Conservation (phyloP, 2,113 vertebrate genomes). For the Chaenogobius annularis region DNA sequence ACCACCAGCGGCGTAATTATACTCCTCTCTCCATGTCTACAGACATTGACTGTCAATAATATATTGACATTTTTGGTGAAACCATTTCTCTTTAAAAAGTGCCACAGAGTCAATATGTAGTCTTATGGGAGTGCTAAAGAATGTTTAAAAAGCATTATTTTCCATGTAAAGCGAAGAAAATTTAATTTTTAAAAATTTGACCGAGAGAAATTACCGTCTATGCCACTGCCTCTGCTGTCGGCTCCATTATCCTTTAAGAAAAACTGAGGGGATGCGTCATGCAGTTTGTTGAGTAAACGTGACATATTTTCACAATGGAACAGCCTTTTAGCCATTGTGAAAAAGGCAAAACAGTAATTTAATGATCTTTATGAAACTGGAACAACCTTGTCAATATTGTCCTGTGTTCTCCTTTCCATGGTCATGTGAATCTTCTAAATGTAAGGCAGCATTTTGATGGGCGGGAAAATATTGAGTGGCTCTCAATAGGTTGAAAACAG, state of each 20-base stretch:
- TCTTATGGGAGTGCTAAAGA: neutral
- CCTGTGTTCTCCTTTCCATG: neutral
- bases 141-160: neutral
- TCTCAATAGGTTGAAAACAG: constrained; percentile 20
- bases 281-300: neutral
- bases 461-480: constrained; percentile 17
- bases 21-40: neutral
- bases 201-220: constrained; percentile 18
- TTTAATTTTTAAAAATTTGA: constrained; percentile 6
- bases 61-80: neutral
- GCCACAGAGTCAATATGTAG: neutral
- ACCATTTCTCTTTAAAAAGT: neutral
- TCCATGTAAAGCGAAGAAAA: neutral
- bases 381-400: neutral
- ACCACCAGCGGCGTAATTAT: neutral
- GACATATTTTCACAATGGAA: neutral
- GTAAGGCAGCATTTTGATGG: constrained; percentile 26
- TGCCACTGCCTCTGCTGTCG: constrained; percentile 8
- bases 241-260: constrained; percentile 18
- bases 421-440: constrained; percentile 25
- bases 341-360: neutral
- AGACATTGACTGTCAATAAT: neutral
- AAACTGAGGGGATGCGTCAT: constrained; percentile 1
- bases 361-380: constrained; percentile 1
- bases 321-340: neutral